These are phyloP conservation scores for Megaleporinus macrocephalus DNA, from an alignment of 2,113 vertebrate species.

Conservation along the genomic window DNA sequence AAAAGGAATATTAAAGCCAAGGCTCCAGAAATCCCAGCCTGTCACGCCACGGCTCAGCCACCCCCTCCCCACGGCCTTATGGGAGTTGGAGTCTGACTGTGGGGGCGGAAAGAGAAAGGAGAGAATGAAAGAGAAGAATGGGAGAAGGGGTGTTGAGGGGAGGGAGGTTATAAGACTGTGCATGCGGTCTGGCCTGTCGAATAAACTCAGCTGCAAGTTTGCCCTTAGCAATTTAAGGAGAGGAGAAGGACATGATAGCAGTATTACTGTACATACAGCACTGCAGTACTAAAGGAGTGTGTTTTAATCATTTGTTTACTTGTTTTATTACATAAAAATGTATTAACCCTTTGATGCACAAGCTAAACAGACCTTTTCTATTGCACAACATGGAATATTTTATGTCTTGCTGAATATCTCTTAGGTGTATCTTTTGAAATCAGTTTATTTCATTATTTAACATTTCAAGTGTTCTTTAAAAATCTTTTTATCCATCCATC, in stretches of 20 bases:
- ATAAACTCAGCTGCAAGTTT: neutral
- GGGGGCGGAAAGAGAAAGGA: constrained; percentile 32
- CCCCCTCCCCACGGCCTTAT: constrained; percentile 55
- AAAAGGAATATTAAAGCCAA: constrained; percentile 76
- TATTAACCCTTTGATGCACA: too few species aligned
- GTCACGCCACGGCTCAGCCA: constrained; percentile 62
- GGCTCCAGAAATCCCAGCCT: constrained; percentile 69
- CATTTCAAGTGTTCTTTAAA: too few species aligned
- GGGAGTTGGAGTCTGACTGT: constrained; percentile 63
- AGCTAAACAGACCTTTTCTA: too few species aligned
- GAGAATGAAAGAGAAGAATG: constrained; percentile 22
- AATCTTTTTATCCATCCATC: too few species aligned
- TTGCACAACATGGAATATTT: too few species aligned
- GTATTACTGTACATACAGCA: neutral
- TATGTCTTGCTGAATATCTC: too few species aligned
- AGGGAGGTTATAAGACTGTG: constrained; percentile 49
- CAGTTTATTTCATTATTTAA: too few species aligned
- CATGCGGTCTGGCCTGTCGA: constrained; percentile 5
- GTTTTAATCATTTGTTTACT: too few species aligned
- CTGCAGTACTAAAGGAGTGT: neutral
- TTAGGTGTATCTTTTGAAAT: too few species aligned
- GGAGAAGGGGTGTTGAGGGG: constrained; percentile 46
- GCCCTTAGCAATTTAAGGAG: neutral
- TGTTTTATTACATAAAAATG: too few species aligned
- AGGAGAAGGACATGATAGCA: constrained; percentile 6